Conservation (phyloP, 1,140 invertebrate species). For the Nilaparvata lugens region DNA sequence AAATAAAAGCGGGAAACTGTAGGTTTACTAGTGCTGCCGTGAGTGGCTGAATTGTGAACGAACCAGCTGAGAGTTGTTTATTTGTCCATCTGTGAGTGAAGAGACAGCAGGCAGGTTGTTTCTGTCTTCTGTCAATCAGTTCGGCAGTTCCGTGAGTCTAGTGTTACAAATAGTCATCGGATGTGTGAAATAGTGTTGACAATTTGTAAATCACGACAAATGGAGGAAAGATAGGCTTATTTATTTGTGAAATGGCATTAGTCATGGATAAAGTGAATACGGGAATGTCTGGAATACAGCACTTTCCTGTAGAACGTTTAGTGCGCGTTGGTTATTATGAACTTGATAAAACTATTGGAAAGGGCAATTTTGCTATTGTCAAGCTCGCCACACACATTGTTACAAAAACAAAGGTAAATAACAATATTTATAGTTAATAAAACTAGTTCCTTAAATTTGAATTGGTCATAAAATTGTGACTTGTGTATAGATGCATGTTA, state of each 20-base stretch:
- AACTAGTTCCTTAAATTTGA: background rate
- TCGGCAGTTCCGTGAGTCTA: no score
- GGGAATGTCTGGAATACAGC: slow-evolving; percentile 32
- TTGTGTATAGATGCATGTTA: no score
- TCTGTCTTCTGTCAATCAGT: no score
- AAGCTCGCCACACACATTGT: slow-evolving; percentile 95
- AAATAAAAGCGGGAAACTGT: no score
- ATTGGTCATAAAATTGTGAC: no score
- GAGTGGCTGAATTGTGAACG: no score
- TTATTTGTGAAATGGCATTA: slow-evolving; percentile 13
- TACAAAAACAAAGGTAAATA: slow-evolving; percentile 92
- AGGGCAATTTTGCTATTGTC: slow-evolving; percentile 98
- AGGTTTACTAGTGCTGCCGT: no score
- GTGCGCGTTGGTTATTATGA: slow-evolving; percentile 95
- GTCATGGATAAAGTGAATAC: slow-evolving; percentile 23
- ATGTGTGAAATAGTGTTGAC: no score
- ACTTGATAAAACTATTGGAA: slow-evolving; percentile 92
- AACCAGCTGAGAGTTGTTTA: no score
- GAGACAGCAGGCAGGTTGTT: no score
- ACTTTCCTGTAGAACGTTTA: slow-evolving; percentile 55
- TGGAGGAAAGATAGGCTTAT: slow-evolving; percentile 19
- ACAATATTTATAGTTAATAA: slow-evolving; percentile 5
- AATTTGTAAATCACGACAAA: slow-evolving; percentile 10
- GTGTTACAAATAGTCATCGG: no score
- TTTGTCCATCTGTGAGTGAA: no score